Evolutionary conservation across 2,797 vertebrate genomes (phyloP), one percentile per base, ranked within the genome.

Genomic region (Urocyon cinereoargenteus): DNA sequence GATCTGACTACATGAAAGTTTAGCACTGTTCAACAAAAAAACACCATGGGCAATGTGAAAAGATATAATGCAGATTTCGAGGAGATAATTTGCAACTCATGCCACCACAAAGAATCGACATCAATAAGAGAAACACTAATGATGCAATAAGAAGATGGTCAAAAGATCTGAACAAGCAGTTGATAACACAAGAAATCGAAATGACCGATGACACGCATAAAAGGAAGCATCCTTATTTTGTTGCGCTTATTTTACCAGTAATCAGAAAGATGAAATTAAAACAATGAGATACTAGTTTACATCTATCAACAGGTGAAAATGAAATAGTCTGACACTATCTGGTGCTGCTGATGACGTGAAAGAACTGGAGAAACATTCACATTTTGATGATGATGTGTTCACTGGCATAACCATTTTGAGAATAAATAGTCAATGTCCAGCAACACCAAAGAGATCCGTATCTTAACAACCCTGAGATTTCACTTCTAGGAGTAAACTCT

Each of bases 231-330:
- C 40, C 40, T 45, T 45, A 45, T 45, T 45, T 45, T 45, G 8
- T 85, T 57, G 40, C 31, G 26, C 26, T 31, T 51, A 24, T 24
- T 57, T 91, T 26, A 88, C 53, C 18, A 22, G 36, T 78, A 68
- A 91, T 89, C 75, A 97, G 53, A 88, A 40, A 53, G 22, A 19
- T 61, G n/a, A 61, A 93, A 93, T 53, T 64, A 45, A 73, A 64
- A 49, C 21, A 92, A n/a, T 4, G 14, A 72, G 19, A 45, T 59
- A 11, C 26, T 7, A 64, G 82, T 94, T 91, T 73, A 36, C 8
- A 62, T 36, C 18, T 18, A 62, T 66, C 68, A 89, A 88, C n/a
- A 61, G 78, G 36, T 40, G n/a, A 66, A 90, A 81, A 85, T 59
- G 49, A 88, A 78, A 88, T 57, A 75, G 90, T 55, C 16, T 45